Base-by-base conservation (phyloP, 53 echinoderm and acorn worm species). In the Antedon mediterranea region DNA sequence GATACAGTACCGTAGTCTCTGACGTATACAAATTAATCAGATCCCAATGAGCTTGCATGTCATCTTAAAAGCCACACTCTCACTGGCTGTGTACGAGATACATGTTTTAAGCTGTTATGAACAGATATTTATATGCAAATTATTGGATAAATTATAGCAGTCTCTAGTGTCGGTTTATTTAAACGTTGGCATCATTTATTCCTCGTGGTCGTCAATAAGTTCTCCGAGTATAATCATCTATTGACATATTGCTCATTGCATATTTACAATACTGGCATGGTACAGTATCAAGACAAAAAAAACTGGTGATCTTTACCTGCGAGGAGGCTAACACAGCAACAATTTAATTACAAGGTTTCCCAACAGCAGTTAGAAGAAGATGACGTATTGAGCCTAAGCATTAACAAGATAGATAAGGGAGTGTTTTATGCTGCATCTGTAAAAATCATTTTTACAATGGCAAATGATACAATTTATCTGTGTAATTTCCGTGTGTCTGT, bases 401-500 rank as follows among this genome's bases (percentile, higher is more conserved):
- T n/a, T 23, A 23, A 1, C 20, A 57, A 18, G 2, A 26, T 8
- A 8, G 9, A 57, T 18, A 8, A 28, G 76, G 28, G 34, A 76
- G 34, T 32, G 28, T 34, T 15, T 76, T n/a, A n/a, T n/a, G n/a
- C n/a, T n/a, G n/a, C 76, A 33, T 57, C 14, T 57, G 57, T 23
- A 18, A 18, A n/a, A n/a, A n/a, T n/a, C n/a, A n/a, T n/a, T n/a
- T n/a, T n/a, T n/a, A n/a, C n/a, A n/a, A 93, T 84, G 87, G 85
- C 87, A 18, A 75, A 71, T 18, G 95, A 97, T 31, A 97, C 98
- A 8, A 85, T 97, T 29, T 97, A 97, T 32, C 78, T 97, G 90
- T 97, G 98, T 84, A 97, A 97, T 72, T 97, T 97, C 71, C 89
- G 98, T 5, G 98, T 97, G 77, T 97, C 98, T 11, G 98, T 97